These are phyloP conservation scores for Selene dorsalis DNA, from an alignment of 2,797 vertebrate species.

Conservation along the genomic window DNA sequence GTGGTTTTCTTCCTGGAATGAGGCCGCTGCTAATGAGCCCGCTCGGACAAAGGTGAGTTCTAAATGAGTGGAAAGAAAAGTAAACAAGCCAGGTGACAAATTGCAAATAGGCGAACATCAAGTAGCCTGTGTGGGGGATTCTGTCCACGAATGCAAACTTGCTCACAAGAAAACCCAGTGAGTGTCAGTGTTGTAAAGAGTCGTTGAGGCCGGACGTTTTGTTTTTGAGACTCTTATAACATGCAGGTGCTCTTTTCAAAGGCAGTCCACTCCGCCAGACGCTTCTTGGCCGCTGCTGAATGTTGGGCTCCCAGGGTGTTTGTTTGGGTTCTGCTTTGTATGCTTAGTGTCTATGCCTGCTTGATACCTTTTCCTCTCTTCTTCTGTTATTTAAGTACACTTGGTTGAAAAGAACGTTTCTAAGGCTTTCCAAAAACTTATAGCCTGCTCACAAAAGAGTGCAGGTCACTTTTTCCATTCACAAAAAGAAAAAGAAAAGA, in stretches of 20 bases:
- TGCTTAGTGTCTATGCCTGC: constrained; percentile 62
- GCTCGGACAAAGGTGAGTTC: constrained; percentile 80
- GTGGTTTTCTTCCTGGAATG: constrained; percentile 55
- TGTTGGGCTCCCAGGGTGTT: constrained; percentile 73
- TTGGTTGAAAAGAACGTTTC: constrained; percentile 41
- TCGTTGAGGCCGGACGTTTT: constrained; percentile 53
- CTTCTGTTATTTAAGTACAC: constrained; percentile 57
- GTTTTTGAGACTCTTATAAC: constrained; percentile 55
- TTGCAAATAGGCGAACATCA: constrained; percentile 48
- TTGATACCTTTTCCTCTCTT: constrained; percentile 69
- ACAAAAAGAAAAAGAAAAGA: constrained; percentile 22
- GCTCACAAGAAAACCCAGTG: constrained; percentile 40
- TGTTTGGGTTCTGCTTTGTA: constrained; percentile 76
- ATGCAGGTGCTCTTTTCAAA: constrained; percentile 85
- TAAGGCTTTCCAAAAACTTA: constrained; percentile 51
- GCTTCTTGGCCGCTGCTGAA: constrained; percentile 75
- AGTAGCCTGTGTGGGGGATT: constrained; percentile 40
- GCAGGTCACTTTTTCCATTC: constrained; percentile 38
- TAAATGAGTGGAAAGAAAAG: constrained; percentile 69
- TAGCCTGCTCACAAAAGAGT: constrained; percentile 53
- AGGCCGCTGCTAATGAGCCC: constrained; percentile 74
- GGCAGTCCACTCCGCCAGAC: constrained; percentile 60
- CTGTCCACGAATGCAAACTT: constrained; percentile 39
- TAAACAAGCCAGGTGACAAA: constrained; percentile 81
- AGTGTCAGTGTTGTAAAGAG: constrained; percentile 57